Conservation (phyloP, 1,140 invertebrate genomes). For the Temnothorax longispinosus region DNA sequence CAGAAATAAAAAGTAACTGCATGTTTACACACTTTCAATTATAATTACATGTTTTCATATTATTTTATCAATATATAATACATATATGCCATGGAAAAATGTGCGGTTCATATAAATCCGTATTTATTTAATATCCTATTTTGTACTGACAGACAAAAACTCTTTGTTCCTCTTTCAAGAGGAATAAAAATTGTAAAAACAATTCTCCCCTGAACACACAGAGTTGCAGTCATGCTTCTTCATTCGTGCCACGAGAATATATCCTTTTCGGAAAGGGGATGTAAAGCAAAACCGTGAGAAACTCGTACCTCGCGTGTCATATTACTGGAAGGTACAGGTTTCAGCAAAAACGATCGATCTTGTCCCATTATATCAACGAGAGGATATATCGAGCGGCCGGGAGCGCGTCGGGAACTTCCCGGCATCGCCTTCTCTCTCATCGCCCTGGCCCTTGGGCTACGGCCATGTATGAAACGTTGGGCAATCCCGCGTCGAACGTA, state of each 20-base stretch:
- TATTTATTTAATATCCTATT: neutral
- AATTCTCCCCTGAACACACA: neutral
- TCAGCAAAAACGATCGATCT: conserved; percentile 9
- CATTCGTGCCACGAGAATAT: neutral
- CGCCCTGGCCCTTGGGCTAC: conserved; percentile 53
- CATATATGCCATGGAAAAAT: neutral
- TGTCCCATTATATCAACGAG: conserved; percentile 13
- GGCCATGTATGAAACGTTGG: conserved; percentile 67
- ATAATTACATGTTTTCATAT: neutral
- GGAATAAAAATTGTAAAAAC: neutral
- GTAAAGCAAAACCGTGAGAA: conserved; percentile 29
- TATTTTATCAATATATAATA: neutral
- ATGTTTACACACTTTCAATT: neutral
- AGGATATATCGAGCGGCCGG: conserved; percentile 17
- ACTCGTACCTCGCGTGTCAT: conserved; percentile 43
- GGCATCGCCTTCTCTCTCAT: conserved; percentile 13
- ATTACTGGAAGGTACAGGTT: conserved; percentile 1
- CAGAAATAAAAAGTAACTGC: neutral
- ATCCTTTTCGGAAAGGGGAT: neutral
- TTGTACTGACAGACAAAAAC: neutral
- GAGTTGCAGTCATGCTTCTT: neutral
- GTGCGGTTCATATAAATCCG: neutral
- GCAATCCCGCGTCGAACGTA: conserved; percentile 57
- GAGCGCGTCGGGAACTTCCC: neutral
- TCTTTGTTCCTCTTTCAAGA: neutral